Conservation (phyloP, 2,797 vertebrate species). For the Enteromius unitaeniatus region DNA sequence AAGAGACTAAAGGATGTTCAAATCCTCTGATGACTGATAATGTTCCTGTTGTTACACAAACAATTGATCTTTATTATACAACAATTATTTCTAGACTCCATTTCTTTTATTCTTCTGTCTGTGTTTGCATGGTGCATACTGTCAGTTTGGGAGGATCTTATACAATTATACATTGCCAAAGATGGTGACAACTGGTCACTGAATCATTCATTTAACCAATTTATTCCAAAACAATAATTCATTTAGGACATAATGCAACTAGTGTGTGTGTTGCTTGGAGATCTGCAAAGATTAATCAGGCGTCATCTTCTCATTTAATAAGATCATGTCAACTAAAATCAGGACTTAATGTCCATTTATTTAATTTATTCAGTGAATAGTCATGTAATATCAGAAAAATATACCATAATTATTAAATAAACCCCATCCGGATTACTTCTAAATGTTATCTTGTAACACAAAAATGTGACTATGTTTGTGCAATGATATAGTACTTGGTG, state of each 20-base stretch:
- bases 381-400: not conserved
- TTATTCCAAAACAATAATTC: not conserved
- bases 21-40: not conserved
- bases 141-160: not conserved
- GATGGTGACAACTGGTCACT: not conserved
- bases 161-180: too few species aligned
- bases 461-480: not conserved
- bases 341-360: not conserved
- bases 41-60: not conserved
- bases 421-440: not conserved
- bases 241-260: not conserved
- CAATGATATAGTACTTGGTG: not conserved
- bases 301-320: not conserved
- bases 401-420: not conserved
- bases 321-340: not conserved
- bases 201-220: not conserved
- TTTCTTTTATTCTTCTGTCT: not conserved
- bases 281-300: not conserved
- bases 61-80: not conserved
- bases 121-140: not conserved
- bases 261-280: not conserved
- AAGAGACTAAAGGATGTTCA: not conserved
- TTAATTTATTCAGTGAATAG: not conserved
- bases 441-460: not conserved
- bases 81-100: not conserved